These are phyloP conservation scores for Spilarctia lutea DNA, from an alignment of 2,888 invertebrate species.

Conservation along the genomic window DNA sequence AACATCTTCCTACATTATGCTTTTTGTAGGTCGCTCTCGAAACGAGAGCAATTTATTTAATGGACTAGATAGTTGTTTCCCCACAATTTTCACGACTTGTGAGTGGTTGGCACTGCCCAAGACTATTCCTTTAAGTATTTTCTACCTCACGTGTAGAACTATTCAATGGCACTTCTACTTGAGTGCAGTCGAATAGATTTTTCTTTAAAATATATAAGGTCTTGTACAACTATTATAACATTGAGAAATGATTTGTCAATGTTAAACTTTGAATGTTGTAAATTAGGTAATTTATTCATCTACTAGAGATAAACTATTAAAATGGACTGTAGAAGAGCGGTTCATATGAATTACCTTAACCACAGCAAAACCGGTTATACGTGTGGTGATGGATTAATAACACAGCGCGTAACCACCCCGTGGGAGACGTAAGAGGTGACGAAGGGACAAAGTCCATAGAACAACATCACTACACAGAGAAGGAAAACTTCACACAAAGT, in stretches of 20 bases:
- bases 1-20: slow-evolving; percentile 63
- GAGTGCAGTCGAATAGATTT: slow-evolving; percentile 10
- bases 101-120: slow-evolving; percentile 46
- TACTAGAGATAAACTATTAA: not conserved
- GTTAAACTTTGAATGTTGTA: not conserved
- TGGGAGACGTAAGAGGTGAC: too few species aligned
- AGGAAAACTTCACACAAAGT: too few species aligned
- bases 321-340: too few species aligned
- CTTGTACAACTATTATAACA: not conserved
- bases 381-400: too few species aligned
- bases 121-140: slow-evolving; percentile 42
- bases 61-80: slow-evolving; percentile 70
- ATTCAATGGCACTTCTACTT: slow-evolving; percentile 33
- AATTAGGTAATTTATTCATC: not conserved
- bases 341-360: too few species aligned
- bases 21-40: slow-evolving; percentile 62
- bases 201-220: not conserved
- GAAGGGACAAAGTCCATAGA: too few species aligned
- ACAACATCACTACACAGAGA: too few species aligned
- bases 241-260: not conserved
- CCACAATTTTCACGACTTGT: slow-evolving; percentile 55
- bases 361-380: too few species aligned
- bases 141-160: slow-evolving; percentile 33
- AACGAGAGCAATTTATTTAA: slow-evolving; percentile 78
- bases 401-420: too few species aligned